Conservation (phyloP, 2,888 invertebrate genomes). For the Dermolepida albohirtum region DNA sequence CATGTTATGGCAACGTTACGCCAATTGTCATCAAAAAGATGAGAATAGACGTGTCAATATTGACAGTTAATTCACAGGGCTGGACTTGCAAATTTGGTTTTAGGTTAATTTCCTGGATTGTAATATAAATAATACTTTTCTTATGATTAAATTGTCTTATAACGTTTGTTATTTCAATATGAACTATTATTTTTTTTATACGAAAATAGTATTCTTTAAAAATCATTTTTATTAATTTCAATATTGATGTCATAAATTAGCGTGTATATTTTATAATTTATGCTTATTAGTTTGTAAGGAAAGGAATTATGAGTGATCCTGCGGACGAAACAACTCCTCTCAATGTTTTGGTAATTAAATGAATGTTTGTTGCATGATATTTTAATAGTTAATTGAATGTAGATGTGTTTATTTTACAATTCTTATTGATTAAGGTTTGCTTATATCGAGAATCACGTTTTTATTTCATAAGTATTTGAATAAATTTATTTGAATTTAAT, state of each 20-base stretch:
- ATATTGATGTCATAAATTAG: background rate
- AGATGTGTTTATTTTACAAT: no score
- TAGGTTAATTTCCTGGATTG: background rate
- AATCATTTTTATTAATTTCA: background rate
- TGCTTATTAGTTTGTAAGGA: background rate
- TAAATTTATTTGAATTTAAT: no score
- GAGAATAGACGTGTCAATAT: slow-evolving; percentile 7
- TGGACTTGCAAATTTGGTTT: slow-evolving; percentile 10
- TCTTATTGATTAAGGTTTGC: no score
- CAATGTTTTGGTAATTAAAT: slow-evolving; percentile 30
- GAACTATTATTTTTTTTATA: background rate
- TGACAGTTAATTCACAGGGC: slow-evolving; percentile 18
- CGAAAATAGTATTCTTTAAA: background rate
- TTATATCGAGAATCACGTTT: no score
- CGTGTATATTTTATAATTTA: background rate
- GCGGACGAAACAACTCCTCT: slow-evolving; percentile 31
- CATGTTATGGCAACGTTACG: background rate
- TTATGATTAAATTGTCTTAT: no score
- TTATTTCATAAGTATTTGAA: no score
- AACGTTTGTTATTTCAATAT: background rate
- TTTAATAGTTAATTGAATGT: no score
- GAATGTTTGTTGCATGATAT: background rate
- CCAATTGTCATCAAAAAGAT: slow-evolving; percentile 8
- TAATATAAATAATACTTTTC: no score
- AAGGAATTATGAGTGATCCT: slow-evolving; percentile 21